Evolutionary conservation across 2,113 vertebrate genomes (phyloP).

Genomic region (Lichenostomus cassidix): DNA sequence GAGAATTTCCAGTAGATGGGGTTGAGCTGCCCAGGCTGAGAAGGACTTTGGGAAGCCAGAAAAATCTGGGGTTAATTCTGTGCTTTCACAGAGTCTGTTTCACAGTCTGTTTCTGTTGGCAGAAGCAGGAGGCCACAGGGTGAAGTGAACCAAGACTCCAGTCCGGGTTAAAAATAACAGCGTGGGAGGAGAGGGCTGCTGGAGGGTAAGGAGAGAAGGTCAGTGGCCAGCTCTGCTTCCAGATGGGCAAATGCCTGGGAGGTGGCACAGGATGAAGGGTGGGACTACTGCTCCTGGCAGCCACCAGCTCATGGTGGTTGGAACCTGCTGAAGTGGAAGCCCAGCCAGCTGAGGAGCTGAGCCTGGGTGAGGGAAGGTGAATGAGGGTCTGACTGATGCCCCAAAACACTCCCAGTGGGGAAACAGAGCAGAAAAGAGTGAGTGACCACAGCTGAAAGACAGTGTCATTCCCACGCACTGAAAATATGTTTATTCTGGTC

Average conservation of each 20-base stretch:
- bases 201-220: not conserved
- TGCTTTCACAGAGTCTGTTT: not conserved
- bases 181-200: not conserved
- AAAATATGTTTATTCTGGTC: not conserved
- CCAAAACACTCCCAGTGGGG: not conserved
- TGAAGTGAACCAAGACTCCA: not conserved
- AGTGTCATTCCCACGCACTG: not conserved
- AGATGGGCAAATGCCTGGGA: not conserved
- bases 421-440: not conserved
- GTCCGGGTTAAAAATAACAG: not conserved
- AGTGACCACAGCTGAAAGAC: not conserved
- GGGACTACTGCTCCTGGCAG: not conserved
- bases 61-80: not conserved
- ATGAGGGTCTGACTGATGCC: not conserved
- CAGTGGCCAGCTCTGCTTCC: not conserved
- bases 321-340: not conserved
- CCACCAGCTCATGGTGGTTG: rapidly evolving
- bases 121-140: not conserved
- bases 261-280: not conserved
- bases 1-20: not conserved
- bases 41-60: not conserved
- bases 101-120: constrained; percentile 28
- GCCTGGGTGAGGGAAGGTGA: not conserved
- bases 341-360: not conserved
- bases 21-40: not conserved